Evolutionary conservation across 2,888 invertebrate genomes (phyloP).

Genomic region (Trachelus tabidus): DNA sequence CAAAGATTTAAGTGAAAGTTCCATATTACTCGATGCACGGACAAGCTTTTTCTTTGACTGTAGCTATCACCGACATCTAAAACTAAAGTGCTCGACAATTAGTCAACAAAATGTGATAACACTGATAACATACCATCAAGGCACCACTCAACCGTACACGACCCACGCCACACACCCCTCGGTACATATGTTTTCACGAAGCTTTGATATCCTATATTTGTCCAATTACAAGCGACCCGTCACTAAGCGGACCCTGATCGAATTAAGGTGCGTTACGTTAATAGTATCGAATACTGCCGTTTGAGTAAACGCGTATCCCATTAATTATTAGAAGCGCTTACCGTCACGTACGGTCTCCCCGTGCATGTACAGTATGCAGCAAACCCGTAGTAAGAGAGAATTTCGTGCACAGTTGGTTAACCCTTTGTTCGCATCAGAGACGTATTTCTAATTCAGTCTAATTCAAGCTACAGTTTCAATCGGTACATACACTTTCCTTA

Average conservation of each 20-base stretch:
- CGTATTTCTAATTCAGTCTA: background rate
- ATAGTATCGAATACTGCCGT: constrained; percentile 42
- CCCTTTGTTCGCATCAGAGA: background rate
- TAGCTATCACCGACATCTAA: background rate
- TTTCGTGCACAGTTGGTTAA: background rate
- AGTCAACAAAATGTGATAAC: background rate
- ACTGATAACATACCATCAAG: background rate
- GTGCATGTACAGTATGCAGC: background rate
- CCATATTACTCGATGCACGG: background rate
- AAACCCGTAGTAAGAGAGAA: background rate
- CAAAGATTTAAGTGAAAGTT: background rate
- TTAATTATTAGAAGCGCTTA: constrained; percentile 38
- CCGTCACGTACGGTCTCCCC: background rate
- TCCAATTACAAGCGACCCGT: constrained; percentile 44
- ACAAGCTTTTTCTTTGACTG: background rate
- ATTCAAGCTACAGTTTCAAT: background rate
- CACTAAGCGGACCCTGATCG: constrained; percentile 43
- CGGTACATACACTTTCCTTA: background rate
- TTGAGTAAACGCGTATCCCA: constrained; percentile 34
- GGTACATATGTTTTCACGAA: background rate
- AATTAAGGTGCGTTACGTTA: constrained; percentile 53
- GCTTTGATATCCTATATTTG: constrained; percentile 52
- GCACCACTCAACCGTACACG: background rate
- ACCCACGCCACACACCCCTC: background rate
- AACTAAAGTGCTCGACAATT: background rate